Evolutionary conservation across 2,888 invertebrate species (phyloP).

Genomic region (Alloplasta piceator): DNA sequence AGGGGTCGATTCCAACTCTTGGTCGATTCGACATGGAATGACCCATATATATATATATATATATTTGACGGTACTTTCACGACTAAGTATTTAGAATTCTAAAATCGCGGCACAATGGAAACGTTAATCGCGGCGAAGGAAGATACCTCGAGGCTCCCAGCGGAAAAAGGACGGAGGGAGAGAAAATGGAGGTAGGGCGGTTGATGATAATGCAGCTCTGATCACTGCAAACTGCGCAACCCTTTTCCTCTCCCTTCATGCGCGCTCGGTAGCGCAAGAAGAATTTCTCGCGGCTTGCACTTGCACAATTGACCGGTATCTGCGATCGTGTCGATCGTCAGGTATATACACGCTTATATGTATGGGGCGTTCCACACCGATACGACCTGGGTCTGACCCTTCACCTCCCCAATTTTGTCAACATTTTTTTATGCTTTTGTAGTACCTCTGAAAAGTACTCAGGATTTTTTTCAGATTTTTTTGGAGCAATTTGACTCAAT

Average conservation of each 20-base stretch:
- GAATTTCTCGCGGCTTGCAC: slow-evolving; percentile 43
- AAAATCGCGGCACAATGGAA: slow-evolving; percentile 39
- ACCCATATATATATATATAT: neutral
- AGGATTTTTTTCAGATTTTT: no score
- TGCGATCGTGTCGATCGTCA: slow-evolving; percentile 61
- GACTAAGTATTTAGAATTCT: slow-evolving; percentile 27
- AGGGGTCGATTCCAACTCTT: no score
- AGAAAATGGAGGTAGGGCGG: slow-evolving; percentile 7
- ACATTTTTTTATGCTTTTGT: no score
- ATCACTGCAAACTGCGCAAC: slow-evolving; percentile 15
- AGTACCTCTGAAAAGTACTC: no score
- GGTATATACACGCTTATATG: slow-evolving; percentile 32
- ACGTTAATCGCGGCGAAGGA: slow-evolving; percentile 42
- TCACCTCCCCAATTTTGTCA: no score
- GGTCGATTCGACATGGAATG: no score
- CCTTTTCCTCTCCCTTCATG: slow-evolving; percentile 28
- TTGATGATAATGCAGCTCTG: slow-evolving; percentile 36
- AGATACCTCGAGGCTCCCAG: no score
- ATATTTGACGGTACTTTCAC: slow-evolving; percentile 29
- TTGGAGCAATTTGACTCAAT: no score
- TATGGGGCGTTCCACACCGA: slow-evolving; percentile 15
- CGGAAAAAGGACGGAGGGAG: neutral
- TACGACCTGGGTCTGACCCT: no score
- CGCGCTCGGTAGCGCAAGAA: slow-evolving; percentile 22
- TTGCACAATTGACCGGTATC: slow-evolving; percentile 51